Base-by-base conservation (phyloP, 2,888 invertebrate genomes). In the Netelia fuscicornis region DNA sequence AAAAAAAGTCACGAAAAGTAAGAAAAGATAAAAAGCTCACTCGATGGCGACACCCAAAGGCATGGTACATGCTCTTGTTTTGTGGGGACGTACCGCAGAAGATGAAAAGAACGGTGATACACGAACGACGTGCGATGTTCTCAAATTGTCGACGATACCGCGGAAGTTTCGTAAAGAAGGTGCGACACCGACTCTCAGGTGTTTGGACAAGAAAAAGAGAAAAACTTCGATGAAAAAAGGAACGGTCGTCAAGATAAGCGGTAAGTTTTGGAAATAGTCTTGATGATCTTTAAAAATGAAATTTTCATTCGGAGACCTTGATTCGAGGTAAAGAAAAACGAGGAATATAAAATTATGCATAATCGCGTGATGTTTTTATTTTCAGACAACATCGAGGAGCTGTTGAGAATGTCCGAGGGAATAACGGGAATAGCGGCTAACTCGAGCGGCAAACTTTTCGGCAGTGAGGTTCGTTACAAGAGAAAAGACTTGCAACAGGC, bases 91-190 rank as follows among this genome's bases (percentile, higher is more conserved):
- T 54, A 70, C 70, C 11, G 62, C 78, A 44, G 78, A 71, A 52
- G 78, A 78, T 54, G 52, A 62, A 78, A 70, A 78, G 70, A 78
- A 71, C 13, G 37, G 70, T 30, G 70, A 78, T 17, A 62, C 70
- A 64, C 30, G 56, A 62, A 78, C 48, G 62, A 30, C 54, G 30
- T 78, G 70, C 70, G 78, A 78, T 42, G 52, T 78, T 58, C 70
- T 78, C 20, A 62, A 78, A 64, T 30, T 78, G 20, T 52, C 78
- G 20, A 70, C 78, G 11, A 70, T 78, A 78, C 78, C 78, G 78
- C 78, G 78, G 54, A 78, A 70, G 37, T 78, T 64, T 78, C 62
- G 78, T 20, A 70, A 54, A 78, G 78, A 78, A 78, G 78, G 78
- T 64, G 78, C 78, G 2, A 62, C 62, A n/a, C 78, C 78, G 60